Percentiles rank a stretch among this genome's conserved stretches.
These are phyloP conservation scores for Cephus nigrinus DNA, from an alignment of 2,888 invertebrate species.

Conservation along the genomic window DNA sequence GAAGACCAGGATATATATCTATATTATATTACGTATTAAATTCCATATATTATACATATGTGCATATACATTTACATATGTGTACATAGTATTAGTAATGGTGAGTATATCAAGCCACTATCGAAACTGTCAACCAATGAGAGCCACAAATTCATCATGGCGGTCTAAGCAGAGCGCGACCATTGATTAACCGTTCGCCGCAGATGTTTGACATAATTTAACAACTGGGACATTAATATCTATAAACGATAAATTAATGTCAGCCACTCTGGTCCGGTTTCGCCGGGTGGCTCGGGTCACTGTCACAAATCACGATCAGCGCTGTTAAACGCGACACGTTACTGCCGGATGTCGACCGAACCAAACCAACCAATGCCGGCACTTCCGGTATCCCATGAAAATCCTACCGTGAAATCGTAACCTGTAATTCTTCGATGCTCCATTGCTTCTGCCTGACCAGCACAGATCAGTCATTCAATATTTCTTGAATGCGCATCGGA, in stretches of 20 bases:
- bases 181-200: constrained; percentile 19
- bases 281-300: constrained; percentile 16
- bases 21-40: background rate
- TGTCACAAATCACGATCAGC: constrained; percentile 40
- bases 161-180: background rate
- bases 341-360: constrained; percentile 32
- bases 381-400: background rate
- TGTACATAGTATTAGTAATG: background rate
- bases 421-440: background rate
- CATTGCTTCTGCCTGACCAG: background rate
- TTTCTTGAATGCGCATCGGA: background rate
- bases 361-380: constrained; percentile 15
- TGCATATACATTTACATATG: background rate
- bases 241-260: constrained; percentile 34
- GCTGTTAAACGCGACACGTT: constrained; percentile 35
- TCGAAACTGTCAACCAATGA: background rate
- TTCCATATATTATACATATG: background rate
- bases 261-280: constrained; percentile 28
- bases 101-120: background rate
- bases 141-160: background rate
- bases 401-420: background rate
- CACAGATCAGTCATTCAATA: background rate
- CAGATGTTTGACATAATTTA: constrained; percentile 31
- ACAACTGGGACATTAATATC: constrained; percentile 31
- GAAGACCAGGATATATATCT: background rate